Evolutionary conservation across 2,797 vertebrate genomes (phyloP).

Genomic region (Lagorchestes hirsutus): DNA sequence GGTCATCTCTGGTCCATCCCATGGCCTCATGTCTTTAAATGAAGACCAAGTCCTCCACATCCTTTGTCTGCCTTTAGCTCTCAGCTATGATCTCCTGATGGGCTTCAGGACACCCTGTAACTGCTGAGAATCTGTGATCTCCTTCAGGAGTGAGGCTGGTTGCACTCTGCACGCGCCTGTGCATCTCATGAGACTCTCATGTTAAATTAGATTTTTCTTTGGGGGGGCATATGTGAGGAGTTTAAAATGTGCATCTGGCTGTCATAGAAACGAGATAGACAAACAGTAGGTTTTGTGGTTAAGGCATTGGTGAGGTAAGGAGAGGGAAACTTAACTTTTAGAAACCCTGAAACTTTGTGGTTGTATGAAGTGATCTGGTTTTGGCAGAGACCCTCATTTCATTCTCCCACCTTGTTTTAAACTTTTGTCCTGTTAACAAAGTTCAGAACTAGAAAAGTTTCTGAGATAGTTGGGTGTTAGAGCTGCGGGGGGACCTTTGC

Average conservation of each 20-base stretch:
- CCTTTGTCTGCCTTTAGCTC: not conserved
- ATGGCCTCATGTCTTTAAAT: not conserved
- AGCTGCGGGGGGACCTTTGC: not conserved
- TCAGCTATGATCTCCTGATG: no score
- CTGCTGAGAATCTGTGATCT: not conserved
- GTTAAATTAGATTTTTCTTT: not conserved
- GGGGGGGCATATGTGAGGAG: not conserved
- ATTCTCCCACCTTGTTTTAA: not conserved
- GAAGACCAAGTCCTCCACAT: not conserved
- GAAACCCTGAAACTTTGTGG: conserved; percentile 9
- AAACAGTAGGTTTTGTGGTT: not conserved
- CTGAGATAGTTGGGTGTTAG: not conserved
- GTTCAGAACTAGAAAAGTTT: not conserved
- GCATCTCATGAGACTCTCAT: not conserved
- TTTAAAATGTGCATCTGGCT: not conserved
- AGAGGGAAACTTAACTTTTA: not conserved
- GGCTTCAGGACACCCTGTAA: no score
- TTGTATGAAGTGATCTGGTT: not conserved
- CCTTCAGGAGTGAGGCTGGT: not conserved
- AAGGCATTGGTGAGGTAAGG: not conserved
- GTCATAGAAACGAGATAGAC: not conserved
- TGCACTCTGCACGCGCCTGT: not conserved
- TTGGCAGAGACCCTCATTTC: not conserved
- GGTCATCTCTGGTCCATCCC: not conserved
- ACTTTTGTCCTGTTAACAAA: not conserved